Evolutionary conservation across 1,140 invertebrate species (phyloP).

Genomic region (Danaus plexippus): DNA sequence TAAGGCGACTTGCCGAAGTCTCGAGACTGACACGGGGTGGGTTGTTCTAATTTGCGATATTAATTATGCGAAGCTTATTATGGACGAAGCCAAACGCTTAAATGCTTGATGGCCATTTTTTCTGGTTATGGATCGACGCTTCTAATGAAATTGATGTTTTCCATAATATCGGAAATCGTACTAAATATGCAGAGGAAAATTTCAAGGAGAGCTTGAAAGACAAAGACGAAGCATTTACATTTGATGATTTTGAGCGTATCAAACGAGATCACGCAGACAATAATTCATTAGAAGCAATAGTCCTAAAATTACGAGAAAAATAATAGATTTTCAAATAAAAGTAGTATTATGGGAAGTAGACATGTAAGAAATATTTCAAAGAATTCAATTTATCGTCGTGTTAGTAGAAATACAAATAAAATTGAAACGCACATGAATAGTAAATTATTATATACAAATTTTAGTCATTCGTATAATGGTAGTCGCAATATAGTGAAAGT

Average conservation of each 20-base stretch:
- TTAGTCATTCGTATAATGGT: constrained; percentile 57
- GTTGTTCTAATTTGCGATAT: constrained; percentile 81
- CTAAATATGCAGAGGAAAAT: constrained; percentile 36
- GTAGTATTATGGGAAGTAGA: constrained; percentile 31
- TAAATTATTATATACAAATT: constrained; percentile 59
- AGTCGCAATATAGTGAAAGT: constrained; percentile 59
- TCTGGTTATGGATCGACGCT: constrained; percentile 85
- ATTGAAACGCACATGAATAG: constrained; percentile 58
- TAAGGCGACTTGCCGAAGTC: constrained; percentile 75
- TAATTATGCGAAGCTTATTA: constrained; percentile 75
- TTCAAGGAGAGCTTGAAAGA: constrained; percentile 32
- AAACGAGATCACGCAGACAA: constrained; percentile 61
- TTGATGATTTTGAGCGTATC: constrained; percentile 42
- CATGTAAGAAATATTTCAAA: constrained; percentile 41
- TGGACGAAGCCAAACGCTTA: constrained; percentile 78
- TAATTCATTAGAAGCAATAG: constrained; percentile 41
- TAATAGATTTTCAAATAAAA: constrained; percentile 27
- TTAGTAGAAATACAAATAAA: constrained; percentile 50
- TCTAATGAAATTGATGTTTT: constrained; percentile 63
- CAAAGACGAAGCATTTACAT: constrained; percentile 27
- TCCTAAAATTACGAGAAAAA: constrained; percentile 19
- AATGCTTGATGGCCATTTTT: constrained; percentile 85
- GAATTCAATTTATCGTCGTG: constrained; percentile 42
- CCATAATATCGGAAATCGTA: constrained; percentile 46
- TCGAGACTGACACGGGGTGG: constrained; percentile 76